phyloP scores from a whole-genome alignment of 2,888 invertebrate genomes.

The Bhutanitis thaidina region DNA sequence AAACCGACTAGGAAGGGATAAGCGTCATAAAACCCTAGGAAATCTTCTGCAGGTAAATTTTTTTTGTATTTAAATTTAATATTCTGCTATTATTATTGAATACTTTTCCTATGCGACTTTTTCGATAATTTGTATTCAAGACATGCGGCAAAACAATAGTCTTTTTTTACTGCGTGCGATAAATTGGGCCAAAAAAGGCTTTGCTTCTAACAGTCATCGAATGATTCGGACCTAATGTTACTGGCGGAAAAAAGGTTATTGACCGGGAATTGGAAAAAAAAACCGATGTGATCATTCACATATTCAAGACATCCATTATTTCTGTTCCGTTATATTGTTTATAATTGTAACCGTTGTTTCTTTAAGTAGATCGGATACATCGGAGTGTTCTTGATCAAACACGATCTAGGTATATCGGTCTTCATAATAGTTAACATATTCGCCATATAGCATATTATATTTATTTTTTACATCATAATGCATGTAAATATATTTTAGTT shows the following conservation, averaged over 20 bases:
- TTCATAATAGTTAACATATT: too few species aligned
- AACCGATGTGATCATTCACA: slow-evolving; percentile 7
- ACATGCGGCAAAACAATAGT: slow-evolving; percentile 36
- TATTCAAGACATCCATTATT: neutral
- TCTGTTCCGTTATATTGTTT: slow-evolving; percentile 10
- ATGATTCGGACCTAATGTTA: slow-evolving; percentile 27
- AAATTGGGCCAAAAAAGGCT: slow-evolving; percentile 48
- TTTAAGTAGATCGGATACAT: too few species aligned
- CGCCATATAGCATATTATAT: too few species aligned
- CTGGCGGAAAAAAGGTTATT: slow-evolving; percentile 27
- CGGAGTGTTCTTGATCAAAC: too few species aligned
- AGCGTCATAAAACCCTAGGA: neutral
- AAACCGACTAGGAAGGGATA: too few species aligned
- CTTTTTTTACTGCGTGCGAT: slow-evolving; percentile 42
- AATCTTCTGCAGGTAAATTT: neutral
- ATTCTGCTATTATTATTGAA: slow-evolving; percentile 1
- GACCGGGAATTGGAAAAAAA: slow-evolving; percentile 19
- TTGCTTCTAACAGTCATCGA: slow-evolving; percentile 33
- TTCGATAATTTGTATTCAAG: slow-evolving; percentile 39
- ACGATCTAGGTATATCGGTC: too few species aligned
- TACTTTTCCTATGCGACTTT: slow-evolving; percentile 2
- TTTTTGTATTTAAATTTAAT: neutral
- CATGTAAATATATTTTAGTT: too few species aligned
- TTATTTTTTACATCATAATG: too few species aligned
- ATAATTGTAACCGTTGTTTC: slow-evolving; percentile 9